These are phyloP conservation scores for Chaetophractus vellerosus DNA, from an alignment of 2,797 vertebrate genomes.

Conservation along the genomic window DNA sequence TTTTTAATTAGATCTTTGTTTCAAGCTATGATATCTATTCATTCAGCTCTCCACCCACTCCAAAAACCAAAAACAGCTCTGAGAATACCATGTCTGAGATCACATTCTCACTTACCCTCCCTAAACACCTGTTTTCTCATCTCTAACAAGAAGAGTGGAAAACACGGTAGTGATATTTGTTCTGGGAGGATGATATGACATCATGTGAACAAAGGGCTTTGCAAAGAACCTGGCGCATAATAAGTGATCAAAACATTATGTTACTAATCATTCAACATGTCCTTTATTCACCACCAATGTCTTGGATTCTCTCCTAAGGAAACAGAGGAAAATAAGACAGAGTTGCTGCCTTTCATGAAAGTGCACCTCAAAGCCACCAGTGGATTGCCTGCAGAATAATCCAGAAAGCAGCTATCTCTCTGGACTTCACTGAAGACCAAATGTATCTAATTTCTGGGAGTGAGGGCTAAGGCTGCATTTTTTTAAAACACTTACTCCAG, in stretches of 20 bases:
- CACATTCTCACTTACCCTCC: neutral
- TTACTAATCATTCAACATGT: neutral
- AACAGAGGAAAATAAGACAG: neutral
- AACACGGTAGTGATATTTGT: neutral
- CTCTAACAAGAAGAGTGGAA: neutral
- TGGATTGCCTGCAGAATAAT: neutral
- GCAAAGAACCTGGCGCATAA: neutral
- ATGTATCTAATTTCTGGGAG: neutral
- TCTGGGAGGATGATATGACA: neutral
- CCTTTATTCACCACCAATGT: neutral
- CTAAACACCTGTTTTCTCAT: neutral
- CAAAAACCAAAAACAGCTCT: neutral
- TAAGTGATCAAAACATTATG: neutral
- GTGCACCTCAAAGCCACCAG: neutral
- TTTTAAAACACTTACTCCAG: neutral
- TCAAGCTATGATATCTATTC: neutral
- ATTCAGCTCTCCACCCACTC: neutral
- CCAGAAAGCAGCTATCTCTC: neutral
- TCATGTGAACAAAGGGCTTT: neutral
- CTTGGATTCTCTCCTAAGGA: neutral
- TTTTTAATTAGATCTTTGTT: neutral
- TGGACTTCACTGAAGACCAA: neutral
- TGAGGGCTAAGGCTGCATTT: neutral
- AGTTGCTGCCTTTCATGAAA: neutral
- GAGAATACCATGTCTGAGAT: neutral